phyloP scores from a whole-genome alignment of 1,140 invertebrate genomes.

The Polypedilum pembai region DNA sequence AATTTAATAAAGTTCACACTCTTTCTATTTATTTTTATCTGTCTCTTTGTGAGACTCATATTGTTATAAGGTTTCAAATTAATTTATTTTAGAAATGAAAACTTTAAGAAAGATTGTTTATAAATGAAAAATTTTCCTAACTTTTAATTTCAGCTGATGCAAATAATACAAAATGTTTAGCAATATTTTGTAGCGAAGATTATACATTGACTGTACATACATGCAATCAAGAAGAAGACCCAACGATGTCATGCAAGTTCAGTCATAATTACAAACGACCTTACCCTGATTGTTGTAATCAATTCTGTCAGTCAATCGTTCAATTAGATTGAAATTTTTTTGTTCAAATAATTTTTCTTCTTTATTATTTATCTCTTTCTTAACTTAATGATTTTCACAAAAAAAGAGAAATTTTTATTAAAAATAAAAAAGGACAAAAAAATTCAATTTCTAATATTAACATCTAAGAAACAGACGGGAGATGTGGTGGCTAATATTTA shows the following conservation, averaged over 20 bases:
- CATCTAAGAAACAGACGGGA: too few species aligned
- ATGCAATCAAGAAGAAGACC: background rate
- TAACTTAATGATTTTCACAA: background rate
- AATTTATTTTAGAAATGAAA: too few species aligned
- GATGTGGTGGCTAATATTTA: too few species aligned
- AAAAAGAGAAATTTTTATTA: background rate
- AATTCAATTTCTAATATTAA: background rate
- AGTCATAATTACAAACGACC: constrained; percentile 9
- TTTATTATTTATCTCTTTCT: background rate
- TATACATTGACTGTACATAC: background rate
- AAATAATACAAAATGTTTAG: constrained; percentile 3
- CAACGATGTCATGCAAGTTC: background rate
- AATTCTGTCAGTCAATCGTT: constrained; percentile 4
- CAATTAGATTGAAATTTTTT: background rate
- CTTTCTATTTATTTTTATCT: too few species aligned
- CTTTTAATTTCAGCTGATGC: background rate
- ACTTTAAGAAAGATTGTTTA: too few species aligned
- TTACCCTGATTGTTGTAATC: constrained; percentile 8
- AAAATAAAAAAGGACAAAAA: background rate
- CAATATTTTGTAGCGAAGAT: background rate
- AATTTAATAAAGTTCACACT: too few species aligned
- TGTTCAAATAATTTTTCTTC: background rate
- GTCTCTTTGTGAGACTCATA: too few species aligned
- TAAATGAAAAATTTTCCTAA: background rate
- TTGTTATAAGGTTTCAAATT: too few species aligned